Evolutionary conservation across 2,888 invertebrate genomes (phyloP).

Genomic region (Corbicula japonica): DNA sequence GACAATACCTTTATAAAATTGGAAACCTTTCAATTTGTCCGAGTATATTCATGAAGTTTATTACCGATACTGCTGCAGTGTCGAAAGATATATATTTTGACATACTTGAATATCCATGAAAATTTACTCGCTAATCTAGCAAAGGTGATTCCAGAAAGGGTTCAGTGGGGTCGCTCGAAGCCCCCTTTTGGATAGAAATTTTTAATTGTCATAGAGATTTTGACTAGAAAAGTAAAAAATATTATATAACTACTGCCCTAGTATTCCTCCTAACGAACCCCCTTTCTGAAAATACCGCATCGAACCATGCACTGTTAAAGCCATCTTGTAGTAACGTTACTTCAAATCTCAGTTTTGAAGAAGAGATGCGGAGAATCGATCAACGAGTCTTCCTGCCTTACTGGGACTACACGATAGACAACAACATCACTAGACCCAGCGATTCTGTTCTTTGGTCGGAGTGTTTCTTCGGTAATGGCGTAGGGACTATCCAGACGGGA

Average conservation of each 20-base stretch:
- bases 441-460: slow-evolving; percentile 36
- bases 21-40: too few species aligned
- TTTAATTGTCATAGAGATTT: too few species aligned
- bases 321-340: not conserved
- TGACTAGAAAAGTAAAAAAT: too few species aligned
- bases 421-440: slow-evolving; percentile 9
- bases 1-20: too few species aligned
- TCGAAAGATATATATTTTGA: too few species aligned
- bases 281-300: not conserved
- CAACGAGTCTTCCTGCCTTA: slow-evolving; percentile 23
- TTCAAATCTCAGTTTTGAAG: slow-evolving; percentile 23
- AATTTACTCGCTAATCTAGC: too few species aligned
- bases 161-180: too few species aligned
- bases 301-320: not conserved
- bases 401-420: slow-evolving; percentile 35
- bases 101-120: too few species aligned
- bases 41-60: too few species aligned
- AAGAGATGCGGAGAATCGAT: slow-evolving; percentile 26
- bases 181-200: too few species aligned
- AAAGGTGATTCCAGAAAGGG: too few species aligned
- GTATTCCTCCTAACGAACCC: not conserved
- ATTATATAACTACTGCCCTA: not conserved
- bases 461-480: slow-evolving; percentile 30
- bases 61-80: too few species aligned
- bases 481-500: slow-evolving; percentile 16